Percentiles rank a stretch among this genome's conserved stretches.
These are phyloP conservation scores for Chrysomallon squamiferum DNA, from an alignment of 1,140 invertebrate genomes.

Conservation along the genomic window DNA sequence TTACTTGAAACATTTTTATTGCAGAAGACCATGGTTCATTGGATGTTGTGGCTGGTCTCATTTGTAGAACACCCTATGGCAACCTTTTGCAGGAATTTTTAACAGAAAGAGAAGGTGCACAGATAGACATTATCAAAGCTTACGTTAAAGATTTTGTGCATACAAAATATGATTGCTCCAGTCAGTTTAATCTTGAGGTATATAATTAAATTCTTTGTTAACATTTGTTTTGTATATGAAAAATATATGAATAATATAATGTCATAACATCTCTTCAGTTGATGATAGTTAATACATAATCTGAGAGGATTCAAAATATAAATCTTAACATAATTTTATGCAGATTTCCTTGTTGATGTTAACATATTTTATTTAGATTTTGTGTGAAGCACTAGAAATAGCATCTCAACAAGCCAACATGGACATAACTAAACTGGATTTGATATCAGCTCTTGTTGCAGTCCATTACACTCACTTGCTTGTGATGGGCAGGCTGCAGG, in stretches of 20 bases:
- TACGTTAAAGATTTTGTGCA: conserved; percentile 4
- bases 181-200: too few species aligned
- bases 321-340: too few species aligned
- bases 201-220: too few species aligned
- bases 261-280: too few species aligned
- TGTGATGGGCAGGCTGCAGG: conserved; percentile 9
- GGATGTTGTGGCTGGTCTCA: neutral
- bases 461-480: conserved; percentile 7
- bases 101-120: neutral
- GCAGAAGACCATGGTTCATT: neutral
- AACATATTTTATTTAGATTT: conserved; percentile 7
- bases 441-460: conserved; percentile 10
- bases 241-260: too few species aligned
- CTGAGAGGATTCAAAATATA: too few species aligned
- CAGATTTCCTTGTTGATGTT: too few species aligned
- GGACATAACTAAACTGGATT: conserved; percentile 4
- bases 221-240: too few species aligned
- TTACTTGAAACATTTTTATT: too few species aligned
- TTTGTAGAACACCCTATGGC: neutral
- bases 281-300: too few species aligned
- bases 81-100: neutral
- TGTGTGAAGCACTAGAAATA: conserved; percentile 2
- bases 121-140: neutral
- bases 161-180: neutral
- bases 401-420: conserved; percentile 1